These are phyloP conservation scores for Tetrapedia diversipes DNA, from an alignment of 2,888 invertebrate genomes.

Conservation along the genomic window DNA sequence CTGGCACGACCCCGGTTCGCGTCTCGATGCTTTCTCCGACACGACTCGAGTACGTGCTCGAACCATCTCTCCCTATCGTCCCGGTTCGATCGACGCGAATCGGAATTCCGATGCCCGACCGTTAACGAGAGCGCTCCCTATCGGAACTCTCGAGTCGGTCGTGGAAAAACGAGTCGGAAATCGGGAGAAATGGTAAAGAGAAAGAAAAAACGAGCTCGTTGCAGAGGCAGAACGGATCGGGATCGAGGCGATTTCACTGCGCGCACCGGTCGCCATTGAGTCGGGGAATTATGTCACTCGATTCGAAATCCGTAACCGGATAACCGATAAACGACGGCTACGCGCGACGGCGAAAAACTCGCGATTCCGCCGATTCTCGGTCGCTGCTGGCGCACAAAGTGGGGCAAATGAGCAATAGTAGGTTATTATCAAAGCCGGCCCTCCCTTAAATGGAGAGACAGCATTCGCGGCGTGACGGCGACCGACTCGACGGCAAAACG, in stretches of 20 bases:
- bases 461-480: slow-evolving; percentile 66
- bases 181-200: background rate
- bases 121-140: background rate
- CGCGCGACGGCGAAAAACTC: slow-evolving; percentile 46
- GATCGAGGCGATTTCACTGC: slow-evolving; percentile 30
- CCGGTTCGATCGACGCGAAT: slow-evolving; percentile 2
- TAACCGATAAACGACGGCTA: slow-evolving; percentile 61
- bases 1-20: slow-evolving; percentile 15
- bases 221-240: background rate
- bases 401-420: slow-evolving; percentile 71
- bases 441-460: slow-evolving; percentile 73
- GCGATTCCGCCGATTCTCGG: slow-evolving; percentile 62
- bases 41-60: background rate
- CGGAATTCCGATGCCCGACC: background rate
- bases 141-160: background rate
- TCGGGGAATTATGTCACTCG: slow-evolving; percentile 56
- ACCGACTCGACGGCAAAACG: slow-evolving; percentile 35
- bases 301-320: slow-evolving; percentile 66
- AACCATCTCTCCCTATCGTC: too few species aligned
- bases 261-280: background rate
- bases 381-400: slow-evolving; percentile 50
- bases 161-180: background rate
- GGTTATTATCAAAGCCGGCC: slow-evolving; percentile 71
- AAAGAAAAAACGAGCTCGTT: background rate
- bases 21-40: slow-evolving; percentile 15